Evolutionary conservation across 2,888 invertebrate species (phyloP).

Genomic region (Eupithecia vulgata): DNA sequence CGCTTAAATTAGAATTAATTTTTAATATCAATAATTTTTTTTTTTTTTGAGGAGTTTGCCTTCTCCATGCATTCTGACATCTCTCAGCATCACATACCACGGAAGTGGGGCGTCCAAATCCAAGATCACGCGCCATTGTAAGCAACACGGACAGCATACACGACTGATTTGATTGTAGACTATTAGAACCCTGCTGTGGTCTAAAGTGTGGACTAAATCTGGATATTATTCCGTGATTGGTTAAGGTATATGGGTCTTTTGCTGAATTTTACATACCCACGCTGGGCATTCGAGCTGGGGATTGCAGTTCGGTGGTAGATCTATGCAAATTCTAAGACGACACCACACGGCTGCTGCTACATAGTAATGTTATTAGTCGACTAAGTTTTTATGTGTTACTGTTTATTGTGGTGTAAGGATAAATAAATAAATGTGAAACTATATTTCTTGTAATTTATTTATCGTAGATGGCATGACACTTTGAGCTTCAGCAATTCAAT

Average conservation of each 20-base stretch:
- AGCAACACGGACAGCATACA: constrained; percentile 52
- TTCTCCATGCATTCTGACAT: constrained; percentile 35
- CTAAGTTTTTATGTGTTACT: too few species aligned
- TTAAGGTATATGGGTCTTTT: background rate
- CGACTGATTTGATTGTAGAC: constrained; percentile 41
- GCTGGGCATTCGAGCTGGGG: too few species aligned
- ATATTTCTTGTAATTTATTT: too few species aligned
- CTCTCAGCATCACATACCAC: constrained; percentile 52
- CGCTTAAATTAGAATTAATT: too few species aligned
- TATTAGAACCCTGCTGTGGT: constrained; percentile 33
- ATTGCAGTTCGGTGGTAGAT: too few species aligned
- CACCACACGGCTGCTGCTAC: too few species aligned
- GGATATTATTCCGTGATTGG: background rate
- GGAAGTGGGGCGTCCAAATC: constrained; percentile 75
- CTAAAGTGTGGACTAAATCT: constrained; percentile 18
- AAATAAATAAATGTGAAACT: too few species aligned
- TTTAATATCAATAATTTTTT: background rate
- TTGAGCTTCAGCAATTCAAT: background rate
- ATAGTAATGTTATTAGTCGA: too few species aligned
- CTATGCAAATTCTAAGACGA: too few species aligned
- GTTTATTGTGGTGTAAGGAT: too few species aligned
- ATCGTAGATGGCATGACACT: background rate
- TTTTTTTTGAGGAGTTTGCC: constrained; percentile 13
- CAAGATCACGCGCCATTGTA: constrained; percentile 65
- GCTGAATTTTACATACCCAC: background rate